Conservation (phyloP, 2,797 vertebrate genomes). For the Gymnodraco acuticeps region DNA sequence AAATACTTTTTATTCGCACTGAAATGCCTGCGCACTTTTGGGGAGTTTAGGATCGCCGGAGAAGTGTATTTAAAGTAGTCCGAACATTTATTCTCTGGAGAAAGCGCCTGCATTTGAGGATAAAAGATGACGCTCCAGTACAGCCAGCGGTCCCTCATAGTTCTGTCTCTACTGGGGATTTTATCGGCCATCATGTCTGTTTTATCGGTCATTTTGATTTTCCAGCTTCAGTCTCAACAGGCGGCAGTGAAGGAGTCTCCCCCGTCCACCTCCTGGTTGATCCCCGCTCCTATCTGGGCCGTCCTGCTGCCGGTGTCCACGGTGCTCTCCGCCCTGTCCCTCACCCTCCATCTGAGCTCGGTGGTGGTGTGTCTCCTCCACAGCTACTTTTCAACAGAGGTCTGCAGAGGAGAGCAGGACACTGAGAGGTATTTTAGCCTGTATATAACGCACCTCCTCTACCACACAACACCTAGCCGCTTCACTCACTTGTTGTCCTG, state of each 20-base stretch:
- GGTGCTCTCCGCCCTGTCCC: slow-evolving; percentile 88
- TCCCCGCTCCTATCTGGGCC: slow-evolving; percentile 78
- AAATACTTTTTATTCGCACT: not conserved
- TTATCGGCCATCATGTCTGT: slow-evolving; percentile 89
- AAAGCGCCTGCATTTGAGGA: not conserved
- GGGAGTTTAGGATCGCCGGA: slow-evolving; percentile 22
- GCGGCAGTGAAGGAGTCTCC: slow-evolving; percentile 67
- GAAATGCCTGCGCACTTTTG: slow-evolving; percentile 25
- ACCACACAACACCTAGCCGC: not conserved
- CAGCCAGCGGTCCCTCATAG: slow-evolving; percentile 86
- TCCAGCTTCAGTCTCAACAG: slow-evolving; percentile 88
- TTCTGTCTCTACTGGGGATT: slow-evolving; percentile 84
- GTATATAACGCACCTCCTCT: not conserved
- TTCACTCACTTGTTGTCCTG: not conserved
- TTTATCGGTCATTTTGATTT: slow-evolving; percentile 89
- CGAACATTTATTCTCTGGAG: not conserved
- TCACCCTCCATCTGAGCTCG: slow-evolving; percentile 88
- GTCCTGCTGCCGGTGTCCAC: slow-evolving; percentile 86
- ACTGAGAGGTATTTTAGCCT: slow-evolving; percentile 84
- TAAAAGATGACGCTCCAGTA: slow-evolving; percentile 82
- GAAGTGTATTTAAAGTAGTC: not conserved
- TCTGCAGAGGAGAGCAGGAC: slow-evolving; percentile 84
- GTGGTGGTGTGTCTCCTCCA: slow-evolving; percentile 91
- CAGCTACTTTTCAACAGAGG: slow-evolving; percentile 88
- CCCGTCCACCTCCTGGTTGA: slow-evolving; percentile 40